Base-by-base conservation (phyloP, 2,888 invertebrate species). In the Ctenicera cuprea region DNA sequence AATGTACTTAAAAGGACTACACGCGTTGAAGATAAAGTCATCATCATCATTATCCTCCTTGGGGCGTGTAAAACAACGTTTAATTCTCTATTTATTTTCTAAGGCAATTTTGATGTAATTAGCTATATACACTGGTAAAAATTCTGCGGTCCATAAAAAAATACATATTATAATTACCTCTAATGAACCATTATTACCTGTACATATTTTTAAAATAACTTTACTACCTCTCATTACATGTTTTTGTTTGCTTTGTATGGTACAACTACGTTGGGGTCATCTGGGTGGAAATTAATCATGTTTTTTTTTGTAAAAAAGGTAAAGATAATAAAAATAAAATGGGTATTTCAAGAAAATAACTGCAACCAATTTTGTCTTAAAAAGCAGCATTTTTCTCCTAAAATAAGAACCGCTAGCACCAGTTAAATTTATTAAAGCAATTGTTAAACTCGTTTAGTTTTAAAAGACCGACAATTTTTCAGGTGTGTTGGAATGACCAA, bases 21-120 rank as follows among this genome's bases (percentile, higher is more conserved):
- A 38, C 62, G 43, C 61, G 65, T 66, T 38, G 41, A 66, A 61
- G 59, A 72, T 72, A 72, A 61, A 72, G 71, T 62, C 66, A 72
- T 72, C 71, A 72, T 61, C 71, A 72, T 72, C 59, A 59, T 59
- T 66, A 66, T 43, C 59, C 14, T 41, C 50, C 59, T 50, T 16
- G 20, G 41, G 52, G 54, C 52, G 62, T 68, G 54, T 67, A 68
- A 41, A 54, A 22, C 38, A 67, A 57, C 62, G 48, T 62, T 63
- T 57, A 73, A 63, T 68, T 22, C 52, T 62, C 45, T 67, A 72
- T 67, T 63, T 68, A 61, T 50, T 63, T 73, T 66, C 50, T 52
- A 62, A 52, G 33, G 73, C 43, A 61, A 64, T 72, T 72, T 37
- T 59, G 59, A 22, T 59, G 57, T 45, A 72, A 72, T 66, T 68